Evolutionary conservation across 2,113 vertebrate species (phyloP), one percentile per base, ranked within the genome.

Genomic region (Proteles cristata): DNA sequence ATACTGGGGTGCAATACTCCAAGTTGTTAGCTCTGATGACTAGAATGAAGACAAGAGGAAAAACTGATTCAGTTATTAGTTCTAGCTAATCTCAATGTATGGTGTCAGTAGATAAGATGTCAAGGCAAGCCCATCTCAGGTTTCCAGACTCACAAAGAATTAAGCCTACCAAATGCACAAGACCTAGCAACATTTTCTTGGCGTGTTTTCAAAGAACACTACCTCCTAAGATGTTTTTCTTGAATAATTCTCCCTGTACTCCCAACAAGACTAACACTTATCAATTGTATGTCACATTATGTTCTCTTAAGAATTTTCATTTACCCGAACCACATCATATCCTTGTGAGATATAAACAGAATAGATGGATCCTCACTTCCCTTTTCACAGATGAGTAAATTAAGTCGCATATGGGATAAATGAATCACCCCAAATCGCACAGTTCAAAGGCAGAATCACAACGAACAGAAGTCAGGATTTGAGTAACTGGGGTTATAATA

Each of bases 41-140:
- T 88, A 82, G 95, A 93, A 68, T 26, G 31, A 95, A 96, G 53
- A 93, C 71, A 79, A 94, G 88, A 63, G 31, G 10, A 21, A 65
- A 77, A 87, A 45, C 10, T 19, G 10, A 93, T 76, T 74, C 35
- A 63, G 25, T 58, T 23, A 84, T 63, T 84, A 66, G 8, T 28
- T 91, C 28, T 88, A 58, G 16, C 21, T 94, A 43, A 91, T 89
- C 19, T 87, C 28, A 90, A 93, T 39, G 2, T 17, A 84, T 15
- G n/a, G n/a, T 39, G 25, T 86, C 86, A 4, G 12, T 45, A 77
- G 15, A 69, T 61, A 88, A 81, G 8, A 90, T 21, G 69, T 39
- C 15, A 39, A 94, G 35, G 26, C 23, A 94, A 69, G n/a, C 1
- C 2, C 26, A 81, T 1, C 17, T 81, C 45, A 25, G 26, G 2